Evolutionary conservation across 2,113 vertebrate genomes (phyloP), one percentile per base, ranked within the genome.

Genomic region (Aleadryas rufinucha): DNA sequence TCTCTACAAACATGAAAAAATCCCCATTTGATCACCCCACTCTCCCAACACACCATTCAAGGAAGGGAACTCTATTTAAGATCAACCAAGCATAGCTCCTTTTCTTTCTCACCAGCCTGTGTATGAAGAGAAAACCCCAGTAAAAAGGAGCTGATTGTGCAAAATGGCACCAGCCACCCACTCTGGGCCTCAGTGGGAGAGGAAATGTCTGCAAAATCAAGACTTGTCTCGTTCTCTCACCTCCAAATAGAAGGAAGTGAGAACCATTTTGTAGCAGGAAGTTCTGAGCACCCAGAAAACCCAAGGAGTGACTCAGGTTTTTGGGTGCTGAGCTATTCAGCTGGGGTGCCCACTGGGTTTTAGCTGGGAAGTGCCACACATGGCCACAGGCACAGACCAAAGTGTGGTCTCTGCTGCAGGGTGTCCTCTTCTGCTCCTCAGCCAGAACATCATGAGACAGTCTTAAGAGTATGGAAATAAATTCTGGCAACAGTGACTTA

Each of bases 271-370:
- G 21, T 37, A 35, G 13, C 49, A 50, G 65, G 53, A 78, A 78
- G 24, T 13, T 8, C 44, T 54, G 33, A 11, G 52, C 52, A 74
- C 21, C 1, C 10, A 76, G 60, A 75, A 82, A 89, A 35, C 30
- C 57, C 3, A 1, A 39, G 31, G 42, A 45, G 44, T 83, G 61
- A 82, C 39, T 82, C 56, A 60, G 78, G 42, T 7, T 54, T 93
- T 81, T 59, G 56, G 52, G 24, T 9, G 30, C 54, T 74, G 50
- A 70, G 31, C 18, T 70, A 19, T 41, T 61, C 17, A 33, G 39
- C 39, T 0, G 0, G 7, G 16, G 13, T 56, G n/a, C 42, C 31
- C 0, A 0, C 30, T 35, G 52, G 60, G 75, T 54, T 93, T 80
- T 65, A 31, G 41, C 35, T 1, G 1, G 14, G 33, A 66, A 57